Evolutionary conservation across 2,797 vertebrate genomes (phyloP).

Genomic region (Esox masquinongy): DNA sequence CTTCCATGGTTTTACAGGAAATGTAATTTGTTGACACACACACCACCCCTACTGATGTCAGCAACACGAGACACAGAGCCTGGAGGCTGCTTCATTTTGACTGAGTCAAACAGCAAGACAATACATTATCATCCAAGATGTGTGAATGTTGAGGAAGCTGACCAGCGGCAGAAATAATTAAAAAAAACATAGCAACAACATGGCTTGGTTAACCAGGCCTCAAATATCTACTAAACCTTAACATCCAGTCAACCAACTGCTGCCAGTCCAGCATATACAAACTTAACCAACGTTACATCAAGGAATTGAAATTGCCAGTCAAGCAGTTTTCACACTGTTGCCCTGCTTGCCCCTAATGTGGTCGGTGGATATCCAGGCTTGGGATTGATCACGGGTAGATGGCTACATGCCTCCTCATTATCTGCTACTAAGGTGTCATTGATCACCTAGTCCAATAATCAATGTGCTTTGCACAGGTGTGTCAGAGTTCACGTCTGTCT

Average conservation of each 20-base stretch:
- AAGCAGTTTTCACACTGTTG: slow-evolving; percentile 19
- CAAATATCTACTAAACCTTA: neutral
- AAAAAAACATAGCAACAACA: neutral
- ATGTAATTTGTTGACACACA: slow-evolving; percentile 27
- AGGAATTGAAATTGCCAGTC: slow-evolving; percentile 30
- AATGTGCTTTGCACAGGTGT: slow-evolving; percentile 41
- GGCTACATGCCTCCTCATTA: slow-evolving; percentile 42
- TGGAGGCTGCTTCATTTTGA: neutral
- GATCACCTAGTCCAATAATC: slow-evolving; percentile 52
- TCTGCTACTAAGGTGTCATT: slow-evolving; percentile 40
- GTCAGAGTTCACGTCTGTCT: slow-evolving; percentile 48
- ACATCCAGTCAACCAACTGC: neutral
- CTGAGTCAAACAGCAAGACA: neutral
- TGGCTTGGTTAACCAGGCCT: neutral
- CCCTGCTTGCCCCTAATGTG: slow-evolving; percentile 19
- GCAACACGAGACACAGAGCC: neutral
- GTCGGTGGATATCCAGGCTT: slow-evolving; percentile 43
- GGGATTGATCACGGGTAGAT: slow-evolving; percentile 36
- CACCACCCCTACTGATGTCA: neutral
- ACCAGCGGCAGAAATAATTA: neutral
- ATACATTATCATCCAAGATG: neutral
- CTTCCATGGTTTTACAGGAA: slow-evolving; percentile 36
- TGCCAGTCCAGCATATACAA: neutral
- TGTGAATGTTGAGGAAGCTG: neutral
- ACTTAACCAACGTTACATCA: neutral